Evolutionary conservation across 2,113 vertebrate species (phyloP), one percentile per base, ranked within the genome.

Genomic region (Electrona antarctica): DNA sequence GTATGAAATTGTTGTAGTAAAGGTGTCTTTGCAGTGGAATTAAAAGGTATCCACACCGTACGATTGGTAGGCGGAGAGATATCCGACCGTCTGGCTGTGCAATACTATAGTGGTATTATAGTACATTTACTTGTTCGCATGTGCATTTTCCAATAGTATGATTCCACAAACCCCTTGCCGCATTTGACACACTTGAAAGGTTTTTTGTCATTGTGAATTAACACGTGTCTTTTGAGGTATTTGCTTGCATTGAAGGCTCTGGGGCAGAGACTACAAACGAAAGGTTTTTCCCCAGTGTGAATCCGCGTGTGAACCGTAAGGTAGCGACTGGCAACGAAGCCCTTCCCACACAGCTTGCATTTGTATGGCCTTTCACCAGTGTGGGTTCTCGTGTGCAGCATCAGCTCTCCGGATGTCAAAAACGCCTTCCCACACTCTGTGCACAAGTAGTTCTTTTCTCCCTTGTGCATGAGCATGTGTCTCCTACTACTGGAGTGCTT

Each of bases 391-490:
- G 12, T 76, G 63, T 85, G 82, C 0, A 79, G 62, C 72, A 21
- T 64, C 0, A 84, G 8, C 62, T 84, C 82, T 13, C 68, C 75
- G 1, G 67, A 71, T n/a, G 75, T 9, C 7, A 74, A 66, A 29
- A 84, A 84, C 15, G 82, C 67, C 63, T 84, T 84, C 7, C 82
- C 82, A 1, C 82, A 81, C 7, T 76, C 79, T 0, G 71, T 76
- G 12, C 82, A 84, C 62, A 78, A 57, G 4, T 70, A 81, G 75
- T 84, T 81, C 50, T 78, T 84, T 8, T 84, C 82, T 15, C 82
- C 82, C 63, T 72, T 6, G 69, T 84, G 82, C 82, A 84, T 84
- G 51, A 71, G 78, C 75, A 84, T 78, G 78, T 84, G 82, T 65
- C 82, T 78, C 1, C 5, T 41, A 6, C 5, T 3, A 41, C 3